Percentiles rank a stretch among this genome's conserved stretches.
Evolutionary conservation across 2,888 invertebrate genomes (phyloP).

Genomic region (Dioctria linearis): DNA sequence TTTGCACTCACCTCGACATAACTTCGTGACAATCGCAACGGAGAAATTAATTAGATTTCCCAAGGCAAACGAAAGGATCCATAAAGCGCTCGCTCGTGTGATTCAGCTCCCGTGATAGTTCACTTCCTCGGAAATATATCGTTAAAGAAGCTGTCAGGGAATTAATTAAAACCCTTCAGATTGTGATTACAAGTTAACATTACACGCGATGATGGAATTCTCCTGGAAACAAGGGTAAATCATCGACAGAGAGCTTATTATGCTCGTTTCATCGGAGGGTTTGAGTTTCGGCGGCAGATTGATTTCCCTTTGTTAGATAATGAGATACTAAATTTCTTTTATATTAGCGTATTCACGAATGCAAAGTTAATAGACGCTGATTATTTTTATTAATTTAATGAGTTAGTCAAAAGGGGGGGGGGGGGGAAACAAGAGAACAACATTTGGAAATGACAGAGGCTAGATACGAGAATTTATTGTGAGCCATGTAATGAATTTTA

Average conservation of each 20-base stretch:
- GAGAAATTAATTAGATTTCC: neutral
- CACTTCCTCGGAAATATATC: neutral
- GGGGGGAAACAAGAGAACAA: no score
- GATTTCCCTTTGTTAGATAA: no score
- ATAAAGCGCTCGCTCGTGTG: neutral
- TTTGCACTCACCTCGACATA: neutral
- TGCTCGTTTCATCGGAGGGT: no score
- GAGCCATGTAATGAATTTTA: no score
- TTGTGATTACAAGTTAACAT: constrained; percentile 14
- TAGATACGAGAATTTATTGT: no score
- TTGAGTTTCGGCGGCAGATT: no score
- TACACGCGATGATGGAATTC: constrained; percentile 17
- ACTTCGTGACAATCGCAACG: neutral
- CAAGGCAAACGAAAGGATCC: neutral
- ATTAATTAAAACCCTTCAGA: constrained; percentile 25
- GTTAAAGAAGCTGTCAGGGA: constrained; percentile 12
- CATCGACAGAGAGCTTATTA: neutral
- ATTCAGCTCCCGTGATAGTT: neutral
- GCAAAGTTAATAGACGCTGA: no score
- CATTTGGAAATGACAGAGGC: no score
- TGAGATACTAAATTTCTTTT: no score
- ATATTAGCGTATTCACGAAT: no score
- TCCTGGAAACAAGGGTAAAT: neutral
- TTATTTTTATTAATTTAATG: no score
- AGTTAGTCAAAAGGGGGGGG: no score